These are phyloP conservation scores for Luperina nickerlii DNA, from an alignment of 2,888 invertebrate genomes.

Conservation along the genomic window DNA sequence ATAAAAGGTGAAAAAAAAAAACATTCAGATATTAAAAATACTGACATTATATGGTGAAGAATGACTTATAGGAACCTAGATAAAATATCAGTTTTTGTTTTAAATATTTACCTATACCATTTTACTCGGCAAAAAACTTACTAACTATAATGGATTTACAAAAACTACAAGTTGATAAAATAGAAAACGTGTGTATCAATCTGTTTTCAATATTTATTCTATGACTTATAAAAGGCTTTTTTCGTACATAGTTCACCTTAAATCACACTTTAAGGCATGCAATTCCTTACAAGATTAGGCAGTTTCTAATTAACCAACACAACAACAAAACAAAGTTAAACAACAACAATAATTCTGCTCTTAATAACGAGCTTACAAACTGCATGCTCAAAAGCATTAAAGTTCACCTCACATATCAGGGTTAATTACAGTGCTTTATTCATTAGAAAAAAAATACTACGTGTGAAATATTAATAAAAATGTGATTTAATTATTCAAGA, in stretches of 20 bases:
- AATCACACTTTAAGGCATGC: not conserved
- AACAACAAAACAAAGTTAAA: constrained; percentile 51
- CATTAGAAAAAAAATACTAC: constrained; percentile 60
- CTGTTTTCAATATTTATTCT: not conserved
- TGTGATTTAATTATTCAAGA: constrained; percentile 81
- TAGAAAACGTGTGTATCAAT: not conserved
- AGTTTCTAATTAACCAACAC: constrained; percentile 44
- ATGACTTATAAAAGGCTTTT: not conserved
- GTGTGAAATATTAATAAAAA: constrained; percentile 73
- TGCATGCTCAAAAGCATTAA: constrained; percentile 65
- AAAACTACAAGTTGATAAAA: not conserved
- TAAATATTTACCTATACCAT: not conserved
- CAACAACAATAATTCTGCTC: constrained; percentile 59
- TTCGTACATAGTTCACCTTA: not conserved
- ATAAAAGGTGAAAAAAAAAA: no score
- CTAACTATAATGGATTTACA: not conserved
- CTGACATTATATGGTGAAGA: not conserved
- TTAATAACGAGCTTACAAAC: constrained; percentile 49
- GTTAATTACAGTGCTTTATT: constrained; percentile 53
- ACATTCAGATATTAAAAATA: not conserved
- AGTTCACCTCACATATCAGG: constrained; percentile 59
- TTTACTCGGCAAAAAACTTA: not conserved
- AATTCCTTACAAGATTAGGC: constrained; percentile 39
- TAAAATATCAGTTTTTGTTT: not conserved
- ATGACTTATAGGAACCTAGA: not conserved